Conservation (phyloP, 2,888 invertebrate species). For the Diarsia mendica region DNA sequence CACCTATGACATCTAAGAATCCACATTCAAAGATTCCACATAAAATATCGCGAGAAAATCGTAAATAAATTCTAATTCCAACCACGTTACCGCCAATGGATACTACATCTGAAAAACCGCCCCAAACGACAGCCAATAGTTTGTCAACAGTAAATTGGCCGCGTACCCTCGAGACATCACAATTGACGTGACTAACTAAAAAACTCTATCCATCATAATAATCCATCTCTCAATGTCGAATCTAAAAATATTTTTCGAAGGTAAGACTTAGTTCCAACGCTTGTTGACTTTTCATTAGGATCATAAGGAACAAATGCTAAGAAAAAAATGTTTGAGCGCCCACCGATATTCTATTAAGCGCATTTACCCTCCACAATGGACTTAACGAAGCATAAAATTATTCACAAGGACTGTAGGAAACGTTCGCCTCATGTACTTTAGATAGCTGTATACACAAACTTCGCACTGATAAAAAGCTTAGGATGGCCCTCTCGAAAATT, state of each 20-base stretch:
- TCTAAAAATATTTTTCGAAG: slow-evolving; percentile 66
- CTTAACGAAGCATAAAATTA: slow-evolving; percentile 88
- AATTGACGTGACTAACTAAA: slow-evolving; percentile 63
- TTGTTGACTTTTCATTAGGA: slow-evolving; percentile 81
- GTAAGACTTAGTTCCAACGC: slow-evolving; percentile 61
- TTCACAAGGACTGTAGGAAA: slow-evolving; percentile 84
- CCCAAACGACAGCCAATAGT: slow-evolving; percentile 50
- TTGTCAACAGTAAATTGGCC: slow-evolving; percentile 72
- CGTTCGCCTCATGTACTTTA: slow-evolving; percentile 82
- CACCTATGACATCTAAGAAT: not conserved
- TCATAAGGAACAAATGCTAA: slow-evolving; percentile 58
- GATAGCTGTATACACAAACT: slow-evolving; percentile 87
- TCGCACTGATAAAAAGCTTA: slow-evolving; percentile 87
- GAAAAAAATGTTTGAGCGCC: slow-evolving; percentile 67
- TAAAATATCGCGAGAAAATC: not conserved
- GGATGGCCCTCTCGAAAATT: slow-evolving; percentile 86
- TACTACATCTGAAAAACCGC: slow-evolving; percentile 24
- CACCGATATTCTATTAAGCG: slow-evolving; percentile 76
- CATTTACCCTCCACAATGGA: slow-evolving; percentile 83
- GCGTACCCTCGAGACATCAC: slow-evolving; percentile 62
- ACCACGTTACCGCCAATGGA: slow-evolving; percentile 10
- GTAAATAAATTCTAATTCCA: slow-evolving; percentile 25
- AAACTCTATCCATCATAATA: slow-evolving; percentile 77
- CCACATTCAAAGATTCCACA: not conserved
- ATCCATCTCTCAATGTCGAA: slow-evolving; percentile 76